Evolutionary conservation across 2,113 vertebrate species (phyloP).

Genomic region (Progne subis): DNA sequence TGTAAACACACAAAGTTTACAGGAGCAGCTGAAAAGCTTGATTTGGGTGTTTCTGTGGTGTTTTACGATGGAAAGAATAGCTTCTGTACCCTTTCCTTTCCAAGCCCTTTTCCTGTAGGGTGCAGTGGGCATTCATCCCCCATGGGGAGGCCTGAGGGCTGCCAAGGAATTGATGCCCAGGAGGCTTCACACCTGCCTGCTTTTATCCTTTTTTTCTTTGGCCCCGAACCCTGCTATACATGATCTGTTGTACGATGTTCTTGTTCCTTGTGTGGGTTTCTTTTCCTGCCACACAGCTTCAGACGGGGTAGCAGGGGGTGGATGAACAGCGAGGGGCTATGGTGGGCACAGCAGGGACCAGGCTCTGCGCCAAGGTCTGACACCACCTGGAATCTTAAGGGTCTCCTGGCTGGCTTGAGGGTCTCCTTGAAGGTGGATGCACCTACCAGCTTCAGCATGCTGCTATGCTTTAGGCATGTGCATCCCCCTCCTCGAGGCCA

Average conservation of each 20-base stretch:
- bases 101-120: background rate
- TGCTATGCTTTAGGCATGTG: background rate
- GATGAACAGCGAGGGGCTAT: background rate
- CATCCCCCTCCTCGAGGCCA: rapidly evolving
- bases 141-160: background rate
- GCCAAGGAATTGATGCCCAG: background rate
- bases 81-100: background rate
- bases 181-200: background rate
- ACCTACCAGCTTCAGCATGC: background rate
- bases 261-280: background rate
- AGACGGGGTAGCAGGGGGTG: rapidly evolving
- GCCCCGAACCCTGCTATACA: background rate
- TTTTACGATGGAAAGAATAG: background rate
- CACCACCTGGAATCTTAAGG: rapidly evolving
- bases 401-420: rapidly evolving
- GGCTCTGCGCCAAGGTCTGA: rapidly evolving
- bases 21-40: background rate
- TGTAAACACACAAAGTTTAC: background rate
- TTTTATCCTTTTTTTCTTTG: background rate
- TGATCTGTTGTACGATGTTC: background rate
- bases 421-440: rapidly evolving
- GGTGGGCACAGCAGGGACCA: background rate
- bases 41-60: background rate
- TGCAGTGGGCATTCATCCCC: background rate
- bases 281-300: background rate